Evolutionary conservation across 2,888 invertebrate genomes (phyloP), one percentile per base, ranked within the genome.

Genomic region (Spilarctia lutea): DNA sequence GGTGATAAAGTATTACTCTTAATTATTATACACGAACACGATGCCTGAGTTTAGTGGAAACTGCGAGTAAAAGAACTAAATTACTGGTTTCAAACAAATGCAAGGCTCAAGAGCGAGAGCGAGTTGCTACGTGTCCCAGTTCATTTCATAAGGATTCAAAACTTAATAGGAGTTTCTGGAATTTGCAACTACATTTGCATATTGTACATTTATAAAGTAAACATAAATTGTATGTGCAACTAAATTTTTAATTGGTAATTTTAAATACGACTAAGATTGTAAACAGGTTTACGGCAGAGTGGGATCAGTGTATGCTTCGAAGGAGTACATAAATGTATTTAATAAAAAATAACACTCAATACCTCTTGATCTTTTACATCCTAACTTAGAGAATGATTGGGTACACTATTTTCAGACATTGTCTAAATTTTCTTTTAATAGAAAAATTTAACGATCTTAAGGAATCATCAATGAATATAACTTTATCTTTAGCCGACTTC

Each of bases 61-160:
- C 30, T 45, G n/a, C n/a, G n/a, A n/a, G n/a, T n/a, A 16, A 45
- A 45, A 2, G 11, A 42, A 39, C 39, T 39, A 39, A 39, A 39
- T 2, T 45, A 16, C 45, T 63, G 7, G 60, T 63, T 16, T n/a
- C n/a, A 48, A 20, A 27, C 3, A 60, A 16, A 60, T 60, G 60
- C 60, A 60, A 60, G 27, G 27, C 11, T 27, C 0, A 60, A 60
- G 13, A 27, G 30, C 2, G 30, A 60, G 13, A 27, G 30, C 2
- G 30, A 18, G 45, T 27, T 67, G 48, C 68, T 68, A 68, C 68
- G 68, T 68, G 68, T 30, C 30, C 45, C 30, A 68, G 30, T 27
- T 27, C 48, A 33, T 20, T 48, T 48, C 30, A 45, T 2, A 68
- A 24, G 48, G 68, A 68, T 68, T 68, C 11, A 68, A 68, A 68